Percentiles rank a stretch among this genome's conserved stretches.
Conservation (phyloP, 2,888 invertebrate species). For the Oxyscelio sp. region DNA sequence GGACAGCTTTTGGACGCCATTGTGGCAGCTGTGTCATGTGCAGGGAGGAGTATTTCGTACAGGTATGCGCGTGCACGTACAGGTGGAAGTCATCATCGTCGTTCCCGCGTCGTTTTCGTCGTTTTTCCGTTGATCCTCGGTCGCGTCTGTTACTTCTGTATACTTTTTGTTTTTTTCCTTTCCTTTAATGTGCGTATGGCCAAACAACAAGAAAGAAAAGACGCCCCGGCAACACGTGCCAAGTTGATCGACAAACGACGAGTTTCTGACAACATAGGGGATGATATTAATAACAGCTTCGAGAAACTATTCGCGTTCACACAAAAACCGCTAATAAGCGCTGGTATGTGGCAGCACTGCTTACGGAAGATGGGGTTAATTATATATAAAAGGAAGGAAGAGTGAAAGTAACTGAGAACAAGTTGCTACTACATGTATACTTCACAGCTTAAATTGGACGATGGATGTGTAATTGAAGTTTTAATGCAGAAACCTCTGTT, state of each 20-base stretch:
- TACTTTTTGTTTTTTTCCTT: conserved; percentile 54
- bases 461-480: too few species aligned
- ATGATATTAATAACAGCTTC: conserved; percentile 48
- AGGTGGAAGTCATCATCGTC: conserved; percentile 80
- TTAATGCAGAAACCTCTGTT: too few species aligned
- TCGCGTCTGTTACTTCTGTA: conserved; percentile 54
- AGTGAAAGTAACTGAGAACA: too few species aligned
- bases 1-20: conserved; percentile 65
- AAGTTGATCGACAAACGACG: conserved; percentile 41
- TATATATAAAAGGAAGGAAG: too few species aligned
- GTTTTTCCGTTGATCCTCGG: conserved; percentile 66
- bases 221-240: conserved; percentile 50
- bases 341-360: too few species aligned
- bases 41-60: conserved; percentile 72
- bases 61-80: conserved; percentile 76
- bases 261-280: conserved; percentile 21
- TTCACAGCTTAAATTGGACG: too few species aligned
- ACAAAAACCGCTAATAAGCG: too few species aligned
- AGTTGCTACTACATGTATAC: too few species aligned
- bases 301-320: neutral
- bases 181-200: conserved; percentile 4
- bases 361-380: too few species aligned
- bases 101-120: conserved; percentile 61
- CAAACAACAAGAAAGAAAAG: conserved; percentile 37
- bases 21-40: conserved; percentile 81